phyloP scores from a whole-genome alignment of 2,113 vertebrate species.

The Candoia aspera region DNA sequence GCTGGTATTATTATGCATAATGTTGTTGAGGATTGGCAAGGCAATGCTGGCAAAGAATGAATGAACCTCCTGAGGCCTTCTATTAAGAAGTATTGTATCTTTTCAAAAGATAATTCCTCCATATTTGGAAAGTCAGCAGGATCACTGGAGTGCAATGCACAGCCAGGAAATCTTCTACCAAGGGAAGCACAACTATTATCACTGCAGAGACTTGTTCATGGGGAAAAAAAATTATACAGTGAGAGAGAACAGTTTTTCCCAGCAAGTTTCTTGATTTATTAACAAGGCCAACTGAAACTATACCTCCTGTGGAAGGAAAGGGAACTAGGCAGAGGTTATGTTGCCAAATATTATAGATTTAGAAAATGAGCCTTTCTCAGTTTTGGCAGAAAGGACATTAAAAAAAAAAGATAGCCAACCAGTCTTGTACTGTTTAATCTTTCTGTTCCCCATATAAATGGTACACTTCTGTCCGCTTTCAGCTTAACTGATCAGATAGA shows the following conservation, averaged over 20 bases:
- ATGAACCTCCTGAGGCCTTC: background rate
- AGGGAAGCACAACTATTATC: slow-evolving; percentile 5
- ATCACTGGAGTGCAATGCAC: background rate
- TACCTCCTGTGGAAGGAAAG: background rate
- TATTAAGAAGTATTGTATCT: background rate
- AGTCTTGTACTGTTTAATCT: background rate
- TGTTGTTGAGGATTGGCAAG: background rate
- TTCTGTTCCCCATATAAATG: background rate
- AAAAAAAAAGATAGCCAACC: background rate
- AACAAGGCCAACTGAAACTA: background rate
- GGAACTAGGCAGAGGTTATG: background rate
- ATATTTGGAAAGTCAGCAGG: slow-evolving; percentile 31
- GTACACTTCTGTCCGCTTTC: background rate
- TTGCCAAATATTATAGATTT: background rate
- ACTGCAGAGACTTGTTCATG: background rate
- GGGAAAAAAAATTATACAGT: background rate
- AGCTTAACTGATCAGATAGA: background rate
- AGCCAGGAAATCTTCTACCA: slow-evolving; percentile 13
- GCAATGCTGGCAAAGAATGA: background rate
- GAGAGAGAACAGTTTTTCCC: background rate
- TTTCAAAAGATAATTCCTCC: slow-evolving; percentile 21
- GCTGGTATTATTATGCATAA: background rate
- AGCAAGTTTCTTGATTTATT: background rate
- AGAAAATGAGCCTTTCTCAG: background rate
- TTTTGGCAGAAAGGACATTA: no score